Percentiles rank a stretch among this genome's conserved stretches.
phyloP scores from a whole-genome alignment of 2,888 invertebrate species.

The Antheraea yamamai region DNA sequence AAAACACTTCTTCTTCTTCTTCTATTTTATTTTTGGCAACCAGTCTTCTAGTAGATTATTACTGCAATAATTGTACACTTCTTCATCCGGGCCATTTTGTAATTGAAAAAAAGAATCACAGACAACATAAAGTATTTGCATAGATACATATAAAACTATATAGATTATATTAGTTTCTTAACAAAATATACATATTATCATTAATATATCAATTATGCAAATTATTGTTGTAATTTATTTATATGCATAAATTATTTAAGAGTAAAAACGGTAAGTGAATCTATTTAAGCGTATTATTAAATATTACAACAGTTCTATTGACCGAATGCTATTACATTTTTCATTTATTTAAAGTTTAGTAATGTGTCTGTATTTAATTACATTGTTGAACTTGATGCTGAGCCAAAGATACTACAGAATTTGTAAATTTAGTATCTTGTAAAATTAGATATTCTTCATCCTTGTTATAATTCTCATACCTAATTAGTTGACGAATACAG shows the following conservation, averaged over 20 bases:
- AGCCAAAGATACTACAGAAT: constrained; percentile 11
- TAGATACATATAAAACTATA: too few relatives aligned
- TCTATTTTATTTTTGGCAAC: too few relatives aligned
- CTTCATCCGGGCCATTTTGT: too few relatives aligned
- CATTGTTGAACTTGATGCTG: constrained; percentile 11
- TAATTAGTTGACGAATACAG: constrained; percentile 46
- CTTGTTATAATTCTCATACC: constrained; percentile 41
- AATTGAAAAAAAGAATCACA: too few relatives aligned
- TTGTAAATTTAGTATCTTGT: constrained; percentile 15
- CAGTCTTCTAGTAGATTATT: too few relatives aligned
- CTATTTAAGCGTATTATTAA: neutral
- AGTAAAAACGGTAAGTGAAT: neutral
- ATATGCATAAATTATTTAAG: neutral
- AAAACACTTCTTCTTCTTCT: too few relatives aligned
- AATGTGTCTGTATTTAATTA: constrained; percentile 21
- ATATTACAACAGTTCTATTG: neutral
- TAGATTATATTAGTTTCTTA: too few relatives aligned
- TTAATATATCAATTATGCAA: too few relatives aligned
- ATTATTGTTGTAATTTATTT: neutral
- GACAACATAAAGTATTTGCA: too few relatives aligned
- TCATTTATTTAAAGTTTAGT: neutral
- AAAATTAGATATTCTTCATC: constrained; percentile 30
- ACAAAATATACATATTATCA: too few relatives aligned
- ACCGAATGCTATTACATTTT: neutral
- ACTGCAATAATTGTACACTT: too few relatives aligned